These are phyloP conservation scores for Solenopsis fugax DNA, from an alignment of 1,140 invertebrate genomes.

Conservation along the genomic window DNA sequence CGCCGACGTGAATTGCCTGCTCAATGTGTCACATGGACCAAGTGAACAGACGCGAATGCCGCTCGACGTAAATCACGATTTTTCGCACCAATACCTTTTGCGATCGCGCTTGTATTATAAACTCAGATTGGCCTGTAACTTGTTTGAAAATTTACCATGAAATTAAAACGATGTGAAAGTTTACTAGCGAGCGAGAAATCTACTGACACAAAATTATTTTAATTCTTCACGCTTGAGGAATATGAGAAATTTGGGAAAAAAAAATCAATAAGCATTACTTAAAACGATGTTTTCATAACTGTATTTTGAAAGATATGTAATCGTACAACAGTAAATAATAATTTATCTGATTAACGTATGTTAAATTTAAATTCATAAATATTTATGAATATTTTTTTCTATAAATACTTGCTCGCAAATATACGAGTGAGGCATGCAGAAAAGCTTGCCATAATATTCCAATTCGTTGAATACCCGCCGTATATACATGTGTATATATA, in stretches of 20 bases:
- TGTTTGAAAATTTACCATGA: not conserved
- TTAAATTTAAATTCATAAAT: conserved; percentile 44
- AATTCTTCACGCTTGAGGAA: not conserved
- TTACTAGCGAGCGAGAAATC: not conserved
- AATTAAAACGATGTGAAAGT: not conserved
- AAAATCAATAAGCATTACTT: not conserved
- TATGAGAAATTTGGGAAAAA: not conserved
- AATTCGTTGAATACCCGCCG: conserved; percentile 56
- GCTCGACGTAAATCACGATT: conserved; percentile 2
- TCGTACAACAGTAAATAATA: conserved; percentile 8
- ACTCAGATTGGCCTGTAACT: not conserved
- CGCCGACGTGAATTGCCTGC: conserved; percentile 21
- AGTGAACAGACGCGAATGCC: not conserved
- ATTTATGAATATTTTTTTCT: conserved; percentile 25
- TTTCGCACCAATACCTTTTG: not conserved
- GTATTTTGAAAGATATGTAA: not conserved
- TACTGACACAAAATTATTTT: not conserved
- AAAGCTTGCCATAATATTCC: conserved; percentile 71
- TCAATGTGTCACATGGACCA: not conserved
- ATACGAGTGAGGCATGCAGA: conserved; percentile 24
- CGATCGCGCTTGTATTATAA: not conserved
- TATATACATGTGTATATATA: not conserved
- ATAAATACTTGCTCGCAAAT: conserved; percentile 37
- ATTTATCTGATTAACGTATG: conserved; percentile 31
- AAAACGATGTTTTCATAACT: not conserved